A percentile compares a stretch with the other conserved stretches of the same genome.
Evolutionary conservation across 2,113 vertebrate species (phyloP).

Genomic region (Bothrops jararaca): DNA sequence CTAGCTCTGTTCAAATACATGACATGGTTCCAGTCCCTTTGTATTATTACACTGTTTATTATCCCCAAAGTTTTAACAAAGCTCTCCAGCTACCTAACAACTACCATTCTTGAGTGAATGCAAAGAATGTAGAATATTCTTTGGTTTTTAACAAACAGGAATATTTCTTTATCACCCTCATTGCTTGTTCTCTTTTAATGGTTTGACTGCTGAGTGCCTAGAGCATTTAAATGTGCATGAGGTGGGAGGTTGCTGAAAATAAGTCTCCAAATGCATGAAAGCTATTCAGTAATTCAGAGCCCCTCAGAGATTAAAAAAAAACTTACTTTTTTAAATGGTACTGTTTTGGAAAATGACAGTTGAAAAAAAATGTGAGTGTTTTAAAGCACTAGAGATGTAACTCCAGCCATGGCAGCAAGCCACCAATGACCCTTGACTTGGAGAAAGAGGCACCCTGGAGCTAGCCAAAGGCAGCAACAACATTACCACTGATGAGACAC

Average conservation of each 20-base stretch:
- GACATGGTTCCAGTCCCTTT: neutral
- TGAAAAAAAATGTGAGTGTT: slow-evolving; percentile 13
- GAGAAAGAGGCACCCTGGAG: slow-evolving; percentile 12
- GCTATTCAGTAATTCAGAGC: neutral
- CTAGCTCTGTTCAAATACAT: neutral
- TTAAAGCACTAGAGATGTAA: slow-evolving; percentile 21
- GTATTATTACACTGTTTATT: neutral
- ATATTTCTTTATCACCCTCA: neutral
- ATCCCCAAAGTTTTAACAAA: neutral
- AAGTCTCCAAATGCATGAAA: slow-evolving; percentile 14
- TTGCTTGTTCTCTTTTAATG: neutral
- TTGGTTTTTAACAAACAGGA: slow-evolving; percentile 11
- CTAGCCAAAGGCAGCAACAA: neutral
- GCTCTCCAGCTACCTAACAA: neutral
- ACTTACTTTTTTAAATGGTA: slow-evolving; percentile 41
- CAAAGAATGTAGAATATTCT: neutral
- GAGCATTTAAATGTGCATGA: neutral
- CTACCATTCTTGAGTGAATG: neutral
- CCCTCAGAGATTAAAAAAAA: slow-evolving; percentile 16
- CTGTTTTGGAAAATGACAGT: slow-evolving; percentile 39
- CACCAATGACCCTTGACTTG: neutral
- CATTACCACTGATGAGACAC: neutral
- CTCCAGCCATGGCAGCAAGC: neutral
- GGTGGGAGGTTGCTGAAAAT: slow-evolving; percentile 6
- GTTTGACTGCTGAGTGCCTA: neutral